Evolutionary conservation across 1,140 invertebrate species (phyloP).

Genomic region (Solenopsis fugax): DNA sequence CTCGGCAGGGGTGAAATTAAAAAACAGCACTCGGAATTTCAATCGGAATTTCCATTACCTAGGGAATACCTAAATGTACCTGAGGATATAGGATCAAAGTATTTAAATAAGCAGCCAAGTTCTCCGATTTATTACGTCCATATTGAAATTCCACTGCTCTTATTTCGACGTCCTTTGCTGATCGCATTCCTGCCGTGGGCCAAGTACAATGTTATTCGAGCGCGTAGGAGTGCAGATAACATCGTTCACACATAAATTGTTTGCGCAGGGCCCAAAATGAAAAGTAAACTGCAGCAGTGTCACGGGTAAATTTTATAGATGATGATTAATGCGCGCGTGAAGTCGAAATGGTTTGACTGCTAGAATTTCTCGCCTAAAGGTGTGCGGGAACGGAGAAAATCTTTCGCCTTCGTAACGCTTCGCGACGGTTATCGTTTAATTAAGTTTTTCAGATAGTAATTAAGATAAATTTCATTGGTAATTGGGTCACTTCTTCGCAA

Average conservation of each 20-base stretch:
- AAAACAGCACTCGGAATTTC: conserved; percentile 56
- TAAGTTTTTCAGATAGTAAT: conserved; percentile 60
- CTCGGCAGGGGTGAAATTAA: conserved; percentile 12
- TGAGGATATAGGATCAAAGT: conserved; percentile 55
- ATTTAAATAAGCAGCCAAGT: conserved; percentile 72
- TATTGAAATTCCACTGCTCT: conserved; percentile 73
- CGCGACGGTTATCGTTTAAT: conserved; percentile 52
- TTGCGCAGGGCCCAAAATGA: not conserved
- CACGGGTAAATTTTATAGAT: conserved; percentile 3
- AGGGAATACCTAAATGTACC: conserved; percentile 47
- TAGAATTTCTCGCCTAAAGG: not conserved
- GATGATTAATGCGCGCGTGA: conserved; percentile 13
- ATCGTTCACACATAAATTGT: conserved; percentile 20
- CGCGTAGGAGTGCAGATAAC: not conserved
- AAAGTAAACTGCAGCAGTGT: not conserved
- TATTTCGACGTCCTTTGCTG: conserved; percentile 52
- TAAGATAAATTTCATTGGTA: conserved; percentile 60
- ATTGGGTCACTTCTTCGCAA: conserved; percentile 41
- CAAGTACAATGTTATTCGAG: not conserved
- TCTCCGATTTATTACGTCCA: conserved; percentile 69
- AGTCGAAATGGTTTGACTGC: not conserved
- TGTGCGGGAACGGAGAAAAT: conserved; percentile 5
- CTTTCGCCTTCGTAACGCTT: conserved; percentile 29
- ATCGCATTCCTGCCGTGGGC: conserved; percentile 44
- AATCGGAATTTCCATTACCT: conserved; percentile 70